Evolutionary conservation across 1,140 invertebrate species (phyloP), one percentile per base, ranked within the genome.

Genomic region (Bombus waltoni): DNA sequence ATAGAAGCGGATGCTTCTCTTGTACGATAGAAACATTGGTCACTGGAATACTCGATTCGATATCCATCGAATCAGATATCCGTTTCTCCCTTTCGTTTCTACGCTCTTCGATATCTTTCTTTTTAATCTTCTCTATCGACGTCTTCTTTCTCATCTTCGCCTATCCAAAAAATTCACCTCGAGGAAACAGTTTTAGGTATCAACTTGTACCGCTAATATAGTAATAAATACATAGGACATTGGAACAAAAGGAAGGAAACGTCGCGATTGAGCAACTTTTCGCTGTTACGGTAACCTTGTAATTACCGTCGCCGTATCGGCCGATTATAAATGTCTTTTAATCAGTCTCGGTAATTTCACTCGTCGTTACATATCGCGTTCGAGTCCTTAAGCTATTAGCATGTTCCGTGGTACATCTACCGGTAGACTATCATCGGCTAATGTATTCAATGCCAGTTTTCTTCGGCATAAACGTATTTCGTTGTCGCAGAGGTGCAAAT

Each of bases 371-470:
- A 1, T 59, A 38, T 11, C 28, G 3, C 32, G 11, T 11, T 11
- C 32, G 38, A 13, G 22, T 76, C 59, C 57, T 76, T 53, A 59
- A 57, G 35, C 22, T 28, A 76, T 47, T 76, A 59, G 18, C 74
- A 76, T 57, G 47, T 32, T 35, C 22, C 8, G 32, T 25, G 10
- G 57, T n/a, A 2, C n/a, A 53, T 53, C 32, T 13, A 25, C 22
- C 1, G 15, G 35, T 47, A 38, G 32, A 57, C 47, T 76, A 57
- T 18, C 74, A 59, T 62, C 57, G 75, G 3, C 35, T 40, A 40
- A 77, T 40, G 53, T 77, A 77, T 77, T 62, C 75, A 40, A 25
- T 40, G 47, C 25, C 75, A 59, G 75, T 77, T 77, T 77, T 77
- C 75, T 62, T n/a, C 38, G 53, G 25, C 53, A 40, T 62, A 62